A percentile compares a stretch with the other conserved stretches of the same genome.
phyloP scores from a whole-genome alignment of 2,888 invertebrate genomes.

The Aphrophora alni region DNA sequence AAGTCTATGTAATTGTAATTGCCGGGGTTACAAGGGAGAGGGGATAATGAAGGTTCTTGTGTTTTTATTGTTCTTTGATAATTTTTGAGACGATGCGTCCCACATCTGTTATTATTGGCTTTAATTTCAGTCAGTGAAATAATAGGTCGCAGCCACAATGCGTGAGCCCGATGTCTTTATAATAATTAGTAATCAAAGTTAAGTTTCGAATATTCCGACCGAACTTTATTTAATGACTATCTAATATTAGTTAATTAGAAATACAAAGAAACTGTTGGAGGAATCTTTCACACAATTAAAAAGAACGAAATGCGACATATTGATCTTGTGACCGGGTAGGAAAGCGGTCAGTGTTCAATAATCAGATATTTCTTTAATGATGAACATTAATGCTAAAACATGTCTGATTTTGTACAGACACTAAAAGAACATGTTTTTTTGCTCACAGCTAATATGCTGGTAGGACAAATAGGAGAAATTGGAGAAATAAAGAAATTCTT shows the following conservation, averaged over 20 bases:
- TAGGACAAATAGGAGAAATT: no score
- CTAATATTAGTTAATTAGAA: conserved; percentile 22
- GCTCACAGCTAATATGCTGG: no score
- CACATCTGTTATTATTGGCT: conserved; percentile 37
- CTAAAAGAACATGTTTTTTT: no score
- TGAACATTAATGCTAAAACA: no score
- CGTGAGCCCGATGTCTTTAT: conserved; percentile 35
- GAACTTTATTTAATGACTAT: no score
- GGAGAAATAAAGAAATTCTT: no score
- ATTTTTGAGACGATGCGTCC: conserved; percentile 25
- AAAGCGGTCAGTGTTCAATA: no score
- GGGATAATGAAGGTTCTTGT: conserved; percentile 28
- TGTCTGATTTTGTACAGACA: no score
- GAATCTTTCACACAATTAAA: background rate
- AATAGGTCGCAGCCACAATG: conserved; percentile 28
- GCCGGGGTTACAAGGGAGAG: background rate
- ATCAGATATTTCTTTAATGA: no score
- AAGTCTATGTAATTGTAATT: conserved; percentile 22
- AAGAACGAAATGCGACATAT: background rate
- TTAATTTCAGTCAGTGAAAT: conserved; percentile 38
- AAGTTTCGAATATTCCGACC: background rate
- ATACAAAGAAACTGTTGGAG: background rate
- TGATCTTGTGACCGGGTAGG: background rate
- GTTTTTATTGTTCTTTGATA: conserved; percentile 41
- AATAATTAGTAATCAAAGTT: conserved; percentile 31